A percentile compares a stretch with the other conserved stretches of the same genome.
Evolutionary conservation across 1,140 invertebrate species (phyloP).

Genomic region (Drosophila littoralis): DNA sequence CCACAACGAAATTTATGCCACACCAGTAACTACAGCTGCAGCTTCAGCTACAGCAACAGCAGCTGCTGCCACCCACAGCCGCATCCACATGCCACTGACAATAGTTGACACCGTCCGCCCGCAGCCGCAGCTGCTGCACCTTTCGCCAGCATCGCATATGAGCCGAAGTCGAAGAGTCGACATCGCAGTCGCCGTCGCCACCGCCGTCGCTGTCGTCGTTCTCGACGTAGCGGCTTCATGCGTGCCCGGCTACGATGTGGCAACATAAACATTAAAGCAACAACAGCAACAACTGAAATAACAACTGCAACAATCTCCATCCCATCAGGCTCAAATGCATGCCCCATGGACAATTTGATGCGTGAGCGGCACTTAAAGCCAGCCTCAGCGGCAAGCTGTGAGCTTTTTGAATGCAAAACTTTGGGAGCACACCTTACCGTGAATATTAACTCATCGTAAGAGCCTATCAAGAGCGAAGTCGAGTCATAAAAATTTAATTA

Average conservation of each 20-base stretch:
- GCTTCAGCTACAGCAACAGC: constrained; percentile 47
- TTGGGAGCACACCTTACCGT: too few relatives aligned
- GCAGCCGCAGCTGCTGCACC: constrained; percentile 60
- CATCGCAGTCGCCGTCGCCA: constrained; percentile 7
- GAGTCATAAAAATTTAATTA: too few relatives aligned
- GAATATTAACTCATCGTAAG: too few relatives aligned
- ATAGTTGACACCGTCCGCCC: constrained; percentile 64
- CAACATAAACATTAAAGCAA: constrained; percentile 75
- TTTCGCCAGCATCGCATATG: constrained; percentile 41
- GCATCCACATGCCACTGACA: constrained; percentile 49
- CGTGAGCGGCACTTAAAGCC: background rate
- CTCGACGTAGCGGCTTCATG: constrained; percentile 55
- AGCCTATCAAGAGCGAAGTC: too few relatives aligned
- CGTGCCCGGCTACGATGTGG: constrained; percentile 66
- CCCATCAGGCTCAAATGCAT: constrained; percentile 20
- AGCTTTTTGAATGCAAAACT: too few relatives aligned
- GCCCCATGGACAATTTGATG: constrained; percentile 19
- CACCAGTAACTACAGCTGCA: constrained; percentile 70
- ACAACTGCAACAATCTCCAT: constrained; percentile 22
- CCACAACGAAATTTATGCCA: constrained; percentile 82
- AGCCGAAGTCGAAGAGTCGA: constrained; percentile 35
- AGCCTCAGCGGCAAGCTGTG: background rate
- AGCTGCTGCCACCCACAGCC: constrained; percentile 8
- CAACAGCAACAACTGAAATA: constrained; percentile 36
- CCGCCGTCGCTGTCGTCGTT: background rate